Conservation (phyloP, 2,888 invertebrate genomes). For the Atethmia centrago region DNA sequence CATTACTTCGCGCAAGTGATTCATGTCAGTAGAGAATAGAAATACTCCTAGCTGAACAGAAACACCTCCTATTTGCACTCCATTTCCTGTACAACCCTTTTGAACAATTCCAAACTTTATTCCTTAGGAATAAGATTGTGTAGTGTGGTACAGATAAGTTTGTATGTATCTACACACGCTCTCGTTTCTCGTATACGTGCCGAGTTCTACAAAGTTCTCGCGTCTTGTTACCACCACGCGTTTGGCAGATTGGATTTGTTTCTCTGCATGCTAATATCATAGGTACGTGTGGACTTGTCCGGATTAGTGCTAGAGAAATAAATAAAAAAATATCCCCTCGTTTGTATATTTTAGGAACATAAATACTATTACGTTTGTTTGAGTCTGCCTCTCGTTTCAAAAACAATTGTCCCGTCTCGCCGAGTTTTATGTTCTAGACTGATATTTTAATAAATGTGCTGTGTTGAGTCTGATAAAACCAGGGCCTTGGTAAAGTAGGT, state of each 20-base stretch:
- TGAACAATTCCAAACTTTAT: conserved; percentile 63
- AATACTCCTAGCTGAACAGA: conserved; percentile 76
- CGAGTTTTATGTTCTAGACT: conserved; percentile 52
- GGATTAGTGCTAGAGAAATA: conserved; percentile 74
- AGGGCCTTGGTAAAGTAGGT: conserved; percentile 18
- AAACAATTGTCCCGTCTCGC: conserved; percentile 63
- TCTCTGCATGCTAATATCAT: conserved; percentile 84
- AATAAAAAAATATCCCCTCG: conserved; percentile 68
- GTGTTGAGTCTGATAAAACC: conserved; percentile 58
- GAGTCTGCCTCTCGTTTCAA: conserved; percentile 40
- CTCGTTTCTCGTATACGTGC: conserved; percentile 80
- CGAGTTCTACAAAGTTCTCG: conserved; percentile 81
- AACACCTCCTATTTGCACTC: conserved; percentile 68
- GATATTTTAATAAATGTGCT: conserved; percentile 64
- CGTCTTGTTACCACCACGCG: conserved; percentile 83
- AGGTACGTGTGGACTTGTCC: conserved; percentile 76
- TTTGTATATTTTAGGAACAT: conserved; percentile 64
- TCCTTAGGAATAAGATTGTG: conserved; percentile 56
- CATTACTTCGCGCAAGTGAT: conserved; percentile 76
- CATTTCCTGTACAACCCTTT: conserved; percentile 48
- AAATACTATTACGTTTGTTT: conserved; percentile 64
- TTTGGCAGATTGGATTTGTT: conserved; percentile 89
- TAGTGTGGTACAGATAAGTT: conserved; percentile 54
- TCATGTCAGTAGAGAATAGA: conserved; percentile 79
- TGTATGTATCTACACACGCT: conserved; percentile 73